Evolutionary conservation across 2,797 vertebrate genomes (phyloP), one percentile per base, ranked within the genome.

Genomic region (Corythornis leucogaster): DNA sequence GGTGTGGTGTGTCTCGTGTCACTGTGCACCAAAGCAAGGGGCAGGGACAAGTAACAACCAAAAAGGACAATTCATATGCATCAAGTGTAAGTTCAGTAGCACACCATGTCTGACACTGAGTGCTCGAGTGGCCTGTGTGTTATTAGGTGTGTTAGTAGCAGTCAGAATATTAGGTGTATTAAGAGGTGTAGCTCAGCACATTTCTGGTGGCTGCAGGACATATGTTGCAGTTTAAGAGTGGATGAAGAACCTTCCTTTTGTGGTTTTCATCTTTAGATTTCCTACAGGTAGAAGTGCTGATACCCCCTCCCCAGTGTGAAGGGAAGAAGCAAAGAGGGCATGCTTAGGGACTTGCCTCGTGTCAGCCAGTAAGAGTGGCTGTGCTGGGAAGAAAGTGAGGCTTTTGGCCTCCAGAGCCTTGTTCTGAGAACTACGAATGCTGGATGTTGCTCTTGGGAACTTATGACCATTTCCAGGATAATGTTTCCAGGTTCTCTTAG

Each of bases 241-340:
- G 79, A 43, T 58, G 53, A 42, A 87, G 75, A 82, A 61, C 57
- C 11, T 77, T 74, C n/a, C 38, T 57, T 93, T 80, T 33, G 63
- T 89, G 74, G n/a, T 82, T 80, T 75, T 28, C 68, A 53, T 1
- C 57, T 67, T 63, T 12, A 21, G 5, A 61, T n/a, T 74, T 68
- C 42, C 69, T 88, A 50, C 62, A 88, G 80, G 0, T 15, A 77
- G 33, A 77, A 92, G 78, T 86, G 84, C 89, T 84, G 63, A 73
- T 53, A 84, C 42, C 86, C 78, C 68, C 78, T 94, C 67, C 80
- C 86, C 71, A 76, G 40, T 5, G 51, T 11, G 57, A 70, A 94
- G 88, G 90, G 90, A 93, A 94, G 94, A 93, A 95, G 86, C 53
- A 82, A 77, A 94, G 92, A 94, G 92, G 90, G n/a, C 88, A 94